Percentiles rank a stretch among this genome's conserved stretches.
phyloP scores from a whole-genome alignment of 2,797 vertebrate species.

The Phoxinus dragarum region DNA sequence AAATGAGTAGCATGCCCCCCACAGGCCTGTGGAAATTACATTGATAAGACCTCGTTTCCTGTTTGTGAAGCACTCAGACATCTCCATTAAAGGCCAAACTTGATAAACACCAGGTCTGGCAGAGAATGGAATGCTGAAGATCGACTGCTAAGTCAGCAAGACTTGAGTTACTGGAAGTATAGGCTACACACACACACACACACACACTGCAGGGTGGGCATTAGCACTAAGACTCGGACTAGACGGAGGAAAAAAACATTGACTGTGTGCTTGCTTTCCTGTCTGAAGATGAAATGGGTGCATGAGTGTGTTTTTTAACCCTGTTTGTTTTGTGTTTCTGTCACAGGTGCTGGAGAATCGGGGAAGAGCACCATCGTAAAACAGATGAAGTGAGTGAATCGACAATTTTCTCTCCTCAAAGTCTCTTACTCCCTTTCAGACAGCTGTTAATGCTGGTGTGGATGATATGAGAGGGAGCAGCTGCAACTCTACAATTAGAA shows the following conservation, averaged over 20 bases:
- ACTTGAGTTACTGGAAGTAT: constrained; percentile 14
- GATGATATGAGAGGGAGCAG: constrained; percentile 3
- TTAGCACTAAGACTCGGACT: constrained; percentile 34
- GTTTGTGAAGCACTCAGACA: constrained; percentile 43
- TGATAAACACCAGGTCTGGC: constrained; percentile 56
- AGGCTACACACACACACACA: not conserved
- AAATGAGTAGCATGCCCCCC: constrained; percentile 17
- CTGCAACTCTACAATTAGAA: constrained; percentile 3
- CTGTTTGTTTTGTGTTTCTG: constrained; percentile 18
- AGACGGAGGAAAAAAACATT: not conserved
- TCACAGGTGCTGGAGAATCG: constrained; percentile 84
- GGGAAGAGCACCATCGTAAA: constrained; percentile 89
- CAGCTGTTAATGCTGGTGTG: constrained; percentile 3
- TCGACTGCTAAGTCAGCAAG: constrained; percentile 56
- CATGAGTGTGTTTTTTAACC: constrained; percentile 6
- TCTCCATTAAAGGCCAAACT: constrained; percentile 50
- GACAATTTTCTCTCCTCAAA: not conserved
- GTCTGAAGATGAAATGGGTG: not conserved
- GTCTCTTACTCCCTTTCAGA: not conserved
- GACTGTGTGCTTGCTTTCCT: not conserved
- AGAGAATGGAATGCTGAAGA: constrained; percentile 60
- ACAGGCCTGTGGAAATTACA: constrained; percentile 44
- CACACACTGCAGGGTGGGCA: not conserved
- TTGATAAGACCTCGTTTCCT: constrained; percentile 43
- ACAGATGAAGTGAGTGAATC: constrained; percentile 85